phyloP scores from a whole-genome alignment of 1,140 invertebrate genomes.

The Euborellia annulipes region DNA sequence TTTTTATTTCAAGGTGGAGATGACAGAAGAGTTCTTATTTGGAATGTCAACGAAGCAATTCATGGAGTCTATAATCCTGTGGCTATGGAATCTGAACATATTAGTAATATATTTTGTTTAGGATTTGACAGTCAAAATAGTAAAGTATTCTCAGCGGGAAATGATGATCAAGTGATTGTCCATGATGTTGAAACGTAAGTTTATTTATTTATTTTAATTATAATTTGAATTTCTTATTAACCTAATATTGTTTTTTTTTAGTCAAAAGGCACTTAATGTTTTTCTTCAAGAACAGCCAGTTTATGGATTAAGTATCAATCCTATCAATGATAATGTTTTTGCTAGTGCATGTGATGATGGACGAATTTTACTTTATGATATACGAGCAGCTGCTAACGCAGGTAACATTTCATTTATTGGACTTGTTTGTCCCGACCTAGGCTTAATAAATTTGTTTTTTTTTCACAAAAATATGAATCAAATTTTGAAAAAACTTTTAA shows the following conservation, averaged over 20 bases:
- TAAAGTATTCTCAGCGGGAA: conserved; percentile 81
- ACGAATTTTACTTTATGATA: conserved; percentile 69
- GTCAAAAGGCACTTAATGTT: conserved; percentile 51
- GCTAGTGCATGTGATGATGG: conserved; percentile 85
- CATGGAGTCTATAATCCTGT: conserved; percentile 41
- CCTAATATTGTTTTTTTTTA: conserved; percentile 27
- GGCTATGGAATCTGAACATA: conserved; percentile 66
- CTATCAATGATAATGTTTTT: conserved; percentile 64
- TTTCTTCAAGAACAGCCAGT: conserved; percentile 77
- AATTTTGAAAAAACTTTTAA: no score
- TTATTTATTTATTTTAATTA: neutral
- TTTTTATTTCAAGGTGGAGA: conserved; percentile 54
- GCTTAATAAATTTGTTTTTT: no score
- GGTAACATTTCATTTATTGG: no score
- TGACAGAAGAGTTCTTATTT: conserved; percentile 75
- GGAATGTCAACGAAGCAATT: conserved; percentile 68
- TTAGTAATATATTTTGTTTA: conserved; percentile 87
- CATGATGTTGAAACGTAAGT: conserved; percentile 65
- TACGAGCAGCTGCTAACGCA: conserved; percentile 41
- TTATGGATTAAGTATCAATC: conserved; percentile 74
- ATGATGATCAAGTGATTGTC: conserved; percentile 85
- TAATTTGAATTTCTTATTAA: conserved; percentile 10
- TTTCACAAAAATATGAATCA: no score
- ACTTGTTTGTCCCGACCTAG: no score
- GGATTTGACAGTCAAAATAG: conserved; percentile 63